A percentile compares a stretch with the other conserved stretches of the same genome.
Conservation (phyloP, 2,888 invertebrate species). For the Stomorhina lunata region DNA sequence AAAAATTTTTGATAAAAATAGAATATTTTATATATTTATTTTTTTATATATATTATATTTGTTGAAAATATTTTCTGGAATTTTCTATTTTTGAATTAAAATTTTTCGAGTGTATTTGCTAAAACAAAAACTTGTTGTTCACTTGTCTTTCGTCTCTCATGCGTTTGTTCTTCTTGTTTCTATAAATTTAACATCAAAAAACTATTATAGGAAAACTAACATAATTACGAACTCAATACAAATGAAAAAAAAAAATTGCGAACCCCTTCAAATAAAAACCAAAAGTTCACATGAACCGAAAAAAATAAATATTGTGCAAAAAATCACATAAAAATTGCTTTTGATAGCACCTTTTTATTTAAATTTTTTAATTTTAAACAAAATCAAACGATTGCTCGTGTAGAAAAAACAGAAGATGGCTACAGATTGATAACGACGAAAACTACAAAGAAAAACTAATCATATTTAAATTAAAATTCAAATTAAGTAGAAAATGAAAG, state of each 20-base stretch:
- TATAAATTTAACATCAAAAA: neutral
- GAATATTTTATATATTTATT: no score
- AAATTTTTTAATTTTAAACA: slow-evolving; percentile 13
- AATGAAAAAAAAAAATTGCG: slow-evolving; percentile 30
- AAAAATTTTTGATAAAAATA: no score
- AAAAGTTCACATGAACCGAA: slow-evolving; percentile 52
- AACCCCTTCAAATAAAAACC: slow-evolving; percentile 39
- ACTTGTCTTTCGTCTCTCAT: slow-evolving; percentile 37
- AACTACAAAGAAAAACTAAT: slow-evolving; percentile 21
- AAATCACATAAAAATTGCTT: slow-evolving; percentile 77
- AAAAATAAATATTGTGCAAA: slow-evolving; percentile 71
- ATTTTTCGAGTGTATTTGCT: slow-evolving; percentile 56
- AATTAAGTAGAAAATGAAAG: slow-evolving; percentile 9
- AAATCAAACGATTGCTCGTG: slow-evolving; percentile 60
- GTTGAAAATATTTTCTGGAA: no score
- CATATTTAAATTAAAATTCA: slow-evolving; percentile 35
- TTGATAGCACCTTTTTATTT: slow-evolving; percentile 74
- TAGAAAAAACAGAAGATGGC: slow-evolving; percentile 41
- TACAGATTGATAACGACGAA: slow-evolving; percentile 61
- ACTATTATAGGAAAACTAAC: slow-evolving; percentile 29
- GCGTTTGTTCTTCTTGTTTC: slow-evolving; percentile 40
- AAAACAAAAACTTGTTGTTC: slow-evolving; percentile 51
- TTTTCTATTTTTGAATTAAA: no score
- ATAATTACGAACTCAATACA: slow-evolving; percentile 60
- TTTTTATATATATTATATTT: no score